Evolutionary conservation across 2,888 invertebrate genomes (phyloP).

Genomic region (Pocota personata): DNA sequence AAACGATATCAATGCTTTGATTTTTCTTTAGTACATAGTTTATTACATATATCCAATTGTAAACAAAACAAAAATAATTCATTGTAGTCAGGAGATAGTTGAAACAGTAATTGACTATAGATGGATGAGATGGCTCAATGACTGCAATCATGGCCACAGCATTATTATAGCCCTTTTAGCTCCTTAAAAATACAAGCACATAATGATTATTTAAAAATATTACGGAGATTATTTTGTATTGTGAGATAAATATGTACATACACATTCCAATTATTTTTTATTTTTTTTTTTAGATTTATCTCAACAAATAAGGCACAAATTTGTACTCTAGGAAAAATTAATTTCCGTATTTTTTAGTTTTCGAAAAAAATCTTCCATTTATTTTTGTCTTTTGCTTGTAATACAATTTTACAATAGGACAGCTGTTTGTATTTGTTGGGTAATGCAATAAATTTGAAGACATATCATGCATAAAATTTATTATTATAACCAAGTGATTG

Average conservation of each 20-base stretch:
- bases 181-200: conserved; percentile 23
- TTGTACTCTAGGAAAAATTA: conserved; percentile 75
- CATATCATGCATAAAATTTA: background rate
- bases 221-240: conserved; percentile 32
- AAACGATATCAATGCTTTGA: background rate
- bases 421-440: background rate
- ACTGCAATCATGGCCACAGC: conserved; percentile 1
- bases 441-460: background rate
- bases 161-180: conserved; percentile 5
- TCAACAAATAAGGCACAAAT: conserved; percentile 76
- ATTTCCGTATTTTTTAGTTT: conserved; percentile 52
- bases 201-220: conserved; percentile 5
- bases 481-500: conserved; percentile 31
- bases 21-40: background rate
- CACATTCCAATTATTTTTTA: conserved; percentile 35
- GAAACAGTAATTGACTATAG: conserved; percentile 35
- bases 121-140: conserved; percentile 13
- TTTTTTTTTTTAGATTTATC: conserved; percentile 56
- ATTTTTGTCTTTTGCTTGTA: conserved; percentile 24
- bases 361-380: conserved; percentile 47
- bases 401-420: background rate
- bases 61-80: background rate
- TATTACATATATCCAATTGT: background rate
- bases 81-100: background rate
- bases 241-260: conserved; percentile 40